phyloP scores from a whole-genome alignment of 1,140 invertebrate species.

The Apocrypta bakeri region DNA sequence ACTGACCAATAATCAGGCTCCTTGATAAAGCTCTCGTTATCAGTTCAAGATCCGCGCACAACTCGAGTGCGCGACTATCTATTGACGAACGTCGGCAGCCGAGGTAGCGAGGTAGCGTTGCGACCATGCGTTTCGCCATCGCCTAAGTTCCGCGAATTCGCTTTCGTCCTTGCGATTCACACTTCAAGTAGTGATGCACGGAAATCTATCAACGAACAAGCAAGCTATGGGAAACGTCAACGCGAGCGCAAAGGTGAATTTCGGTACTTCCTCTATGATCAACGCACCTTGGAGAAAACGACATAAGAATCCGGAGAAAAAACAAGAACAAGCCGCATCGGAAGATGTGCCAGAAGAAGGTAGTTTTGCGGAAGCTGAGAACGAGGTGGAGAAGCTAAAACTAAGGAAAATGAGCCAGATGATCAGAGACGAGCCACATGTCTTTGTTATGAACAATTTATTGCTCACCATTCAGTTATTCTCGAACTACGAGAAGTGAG shows the following conservation, averaged over 20 bases:
- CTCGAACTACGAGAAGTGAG: conserved; percentile 84
- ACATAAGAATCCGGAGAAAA: neutral
- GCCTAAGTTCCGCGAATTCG: no score
- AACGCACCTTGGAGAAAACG: neutral
- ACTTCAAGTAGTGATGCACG: neutral
- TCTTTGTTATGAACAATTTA: conserved; percentile 85
- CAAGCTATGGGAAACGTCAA: conserved; percentile 16
- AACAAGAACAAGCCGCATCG: neutral
- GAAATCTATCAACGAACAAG: neutral
- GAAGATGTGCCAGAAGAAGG: conserved; percentile 49
- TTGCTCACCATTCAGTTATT: conserved; percentile 86
- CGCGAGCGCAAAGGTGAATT: neutral
- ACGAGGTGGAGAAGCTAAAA: conserved; percentile 71
- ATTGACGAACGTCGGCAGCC: neutral
- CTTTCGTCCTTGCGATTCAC: no score
- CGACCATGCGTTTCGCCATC: neutral
- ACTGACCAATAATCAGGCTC: neutral
- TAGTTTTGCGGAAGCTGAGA: conserved; percentile 44
- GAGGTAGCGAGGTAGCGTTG: neutral
- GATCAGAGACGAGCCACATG: conserved; percentile 75
- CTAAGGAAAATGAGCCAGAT: neutral
- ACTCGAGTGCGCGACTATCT: neutral
- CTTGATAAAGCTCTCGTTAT: neutral
- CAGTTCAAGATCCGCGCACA: neutral
- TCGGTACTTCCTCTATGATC: neutral